Evolutionary conservation across 2,888 invertebrate species (phyloP).

Genomic region (Drymonia ruficornis): DNA sequence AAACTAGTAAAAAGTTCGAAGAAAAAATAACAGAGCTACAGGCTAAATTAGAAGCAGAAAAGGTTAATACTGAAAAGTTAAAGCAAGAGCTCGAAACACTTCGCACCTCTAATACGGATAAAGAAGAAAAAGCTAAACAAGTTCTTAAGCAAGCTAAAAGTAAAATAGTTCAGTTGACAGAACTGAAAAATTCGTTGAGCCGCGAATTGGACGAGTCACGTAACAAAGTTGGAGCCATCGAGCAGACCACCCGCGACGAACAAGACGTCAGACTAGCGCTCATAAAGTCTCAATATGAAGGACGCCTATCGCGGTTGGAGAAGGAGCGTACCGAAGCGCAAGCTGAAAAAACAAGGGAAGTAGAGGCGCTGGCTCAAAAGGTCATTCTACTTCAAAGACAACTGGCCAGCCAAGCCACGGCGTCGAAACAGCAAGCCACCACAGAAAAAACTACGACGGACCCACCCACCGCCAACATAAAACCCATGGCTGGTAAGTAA

Average conservation of each 20-base stretch:
- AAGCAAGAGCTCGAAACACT: slow-evolving; percentile 87
- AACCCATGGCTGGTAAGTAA: slow-evolving; percentile 93
- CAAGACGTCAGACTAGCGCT: slow-evolving; percentile 85
- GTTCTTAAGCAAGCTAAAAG: slow-evolving; percentile 90
- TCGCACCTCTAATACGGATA: slow-evolving; percentile 82
- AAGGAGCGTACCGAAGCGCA: slow-evolving; percentile 89
- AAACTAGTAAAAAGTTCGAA: slow-evolving; percentile 81
- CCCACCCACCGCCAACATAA: slow-evolving; percentile 94
- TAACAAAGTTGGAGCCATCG: slow-evolving; percentile 75
- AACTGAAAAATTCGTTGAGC: slow-evolving; percentile 86
- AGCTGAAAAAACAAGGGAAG: slow-evolving; percentile 85
- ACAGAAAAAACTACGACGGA: slow-evolving; percentile 84
- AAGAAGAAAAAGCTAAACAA: slow-evolving; percentile 87
- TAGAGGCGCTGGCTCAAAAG: slow-evolving; percentile 89
- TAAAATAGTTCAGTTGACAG: slow-evolving; percentile 89
- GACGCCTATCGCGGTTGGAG: slow-evolving; percentile 87
- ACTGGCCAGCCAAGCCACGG: slow-evolving; percentile 88
- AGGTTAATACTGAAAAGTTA: slow-evolving; percentile 86
- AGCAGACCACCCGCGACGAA: slow-evolving; percentile 82
- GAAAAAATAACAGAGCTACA: slow-evolving; percentile 74
- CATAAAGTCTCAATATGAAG: slow-evolving; percentile 89
- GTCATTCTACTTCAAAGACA: slow-evolving; percentile 88
- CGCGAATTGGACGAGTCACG: slow-evolving; percentile 85
- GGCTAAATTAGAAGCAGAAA: slow-evolving; percentile 71
- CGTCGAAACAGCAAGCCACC: slow-evolving; percentile 86